Base-by-base conservation (phyloP, 1,140 invertebrate species). In the Augochlora pura region DNA sequence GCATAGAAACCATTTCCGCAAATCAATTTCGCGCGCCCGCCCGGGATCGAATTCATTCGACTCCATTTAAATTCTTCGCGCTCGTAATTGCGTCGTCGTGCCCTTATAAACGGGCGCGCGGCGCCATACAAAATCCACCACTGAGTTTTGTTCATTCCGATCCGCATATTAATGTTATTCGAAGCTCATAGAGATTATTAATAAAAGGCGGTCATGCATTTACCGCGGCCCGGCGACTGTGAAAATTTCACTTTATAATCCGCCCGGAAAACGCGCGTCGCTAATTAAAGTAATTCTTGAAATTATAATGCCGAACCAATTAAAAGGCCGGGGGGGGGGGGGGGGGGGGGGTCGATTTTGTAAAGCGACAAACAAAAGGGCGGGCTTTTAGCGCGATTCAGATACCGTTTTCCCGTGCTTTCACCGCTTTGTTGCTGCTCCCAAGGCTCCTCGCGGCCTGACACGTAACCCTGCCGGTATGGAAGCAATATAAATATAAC, bases 401-500 rank as follows among this genome's bases (percentile, higher is more conserved):
- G n/a, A 46, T 16, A 46, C n/a, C 10, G 2, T 42, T 46, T 23
- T 16, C 4, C 23, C 21, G 0, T 66, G n/a, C n/a, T 46, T 66
- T 14, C 39, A 57, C 12, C n/a, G 4, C 39, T 25, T 66, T 66
- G 39, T n/a, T 25, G 23, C 64, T 14, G 23, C 9, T n/a, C 49
- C 64, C 9, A 39, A n/a, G 39, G n/a, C n/a, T 4, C 4, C 39
- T 46, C 12, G n/a, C 39, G 10, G 21, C n/a, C 12, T 25, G 14
- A n/a, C 12, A 25, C 39, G 25, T n/a, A n/a, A 38, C 32, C 10
- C 25, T 21, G 23, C 9, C 32, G 7, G 54, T 16, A 46, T 66
- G 39, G n/a, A 25, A 66, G 39, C n/a, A 49, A 66, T 42, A 46
- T 46, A 46, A 66, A 66, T 46, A 46, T 46, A 66, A 66, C 39